Base-by-base conservation (phyloP, 2,113 vertebrate species). In the Apeltes quadracus region DNA sequence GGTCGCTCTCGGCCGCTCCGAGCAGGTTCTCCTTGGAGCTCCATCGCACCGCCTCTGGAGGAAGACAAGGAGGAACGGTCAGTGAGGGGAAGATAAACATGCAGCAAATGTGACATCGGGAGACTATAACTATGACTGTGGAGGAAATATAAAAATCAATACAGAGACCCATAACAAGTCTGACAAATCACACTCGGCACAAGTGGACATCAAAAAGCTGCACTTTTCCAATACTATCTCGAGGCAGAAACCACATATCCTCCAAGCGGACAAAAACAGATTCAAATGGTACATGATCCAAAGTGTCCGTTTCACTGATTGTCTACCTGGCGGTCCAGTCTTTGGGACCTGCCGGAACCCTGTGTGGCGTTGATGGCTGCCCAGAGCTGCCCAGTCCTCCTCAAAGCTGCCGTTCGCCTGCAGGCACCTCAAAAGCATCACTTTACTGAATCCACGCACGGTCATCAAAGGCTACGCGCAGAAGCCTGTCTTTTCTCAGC, bases 1-100 rank as follows among this genome's bases (percentile, higher is more conserved):
- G 97, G 80, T 99, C 98, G 5, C 96, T 98, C 93, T 99, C 98
- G 0, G 97, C 93, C 29, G 97, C 97, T 82, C 97, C 97, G 3
- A 99, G 94, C 57, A 99, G 92, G 89, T 99, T 99, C 92, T 99
- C 98, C 93, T 99, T 99, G 76, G 98, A 99, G 91, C 97, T 99
- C 98, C 98, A 99, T 80, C 98, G 95, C 90, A 97, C 97, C 46
- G 97, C 98, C 91, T 99, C 97, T 98, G 92, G 78, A 77, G 14
- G 79, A 43, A 86, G 34, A 64, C 48, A 39, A n/a, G 0, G 70
- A 25, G 11, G 3, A 44, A 50, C 36, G 43, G 70, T 46, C 25
- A 38, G 38, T 20, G 54, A 63, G n/a, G 67, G 67, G 46, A 67
- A 29, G 23, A 62, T 6, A 71, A 32, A 56, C 22, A 3, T 6